Percentiles rank a stretch among this genome's conserved stretches.
Conservation (phyloP, 2,888 invertebrate species). For the Dromius quadrimaculatus region DNA sequence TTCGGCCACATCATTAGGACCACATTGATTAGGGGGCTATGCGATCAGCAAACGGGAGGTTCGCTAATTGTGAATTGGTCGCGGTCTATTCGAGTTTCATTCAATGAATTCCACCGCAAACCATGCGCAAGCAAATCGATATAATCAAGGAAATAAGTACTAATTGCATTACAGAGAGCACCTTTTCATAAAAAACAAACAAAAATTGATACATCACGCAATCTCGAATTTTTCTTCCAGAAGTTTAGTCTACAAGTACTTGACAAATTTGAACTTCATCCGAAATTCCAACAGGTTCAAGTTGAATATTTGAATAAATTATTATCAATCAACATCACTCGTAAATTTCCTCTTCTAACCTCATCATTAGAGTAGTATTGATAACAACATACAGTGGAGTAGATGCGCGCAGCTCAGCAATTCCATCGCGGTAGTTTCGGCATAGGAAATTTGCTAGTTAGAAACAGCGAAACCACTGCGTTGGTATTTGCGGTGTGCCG, state of each 20-base stretch:
- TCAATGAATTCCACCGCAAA: background rate
- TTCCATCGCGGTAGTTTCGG: background rate
- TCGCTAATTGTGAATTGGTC: background rate
- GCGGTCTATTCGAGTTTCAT: background rate
- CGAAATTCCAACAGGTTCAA: no score
- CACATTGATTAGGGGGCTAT: background rate
- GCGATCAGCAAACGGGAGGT: background rate
- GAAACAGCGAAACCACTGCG: constrained; percentile 33
- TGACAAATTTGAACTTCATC: no score
- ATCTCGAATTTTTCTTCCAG: no score
- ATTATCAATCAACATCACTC: no score
- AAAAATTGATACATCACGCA: no score
- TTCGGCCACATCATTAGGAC: background rate
- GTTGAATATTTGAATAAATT: no score
- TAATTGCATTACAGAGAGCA: no score
- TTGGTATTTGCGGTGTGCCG: constrained; percentile 38
- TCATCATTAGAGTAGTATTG: constrained; percentile 5
- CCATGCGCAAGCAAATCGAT: no score
- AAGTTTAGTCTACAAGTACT: no score
- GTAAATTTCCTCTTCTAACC: no score
- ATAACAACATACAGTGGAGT: background rate
- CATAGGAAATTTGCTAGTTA: constrained; percentile 2
- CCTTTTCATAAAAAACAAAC: no score
- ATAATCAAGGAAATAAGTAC: no score
- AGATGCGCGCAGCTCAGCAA: background rate